Conservation (phyloP, 2,113 vertebrate genomes). For the Calidris pygmaea region DNA sequence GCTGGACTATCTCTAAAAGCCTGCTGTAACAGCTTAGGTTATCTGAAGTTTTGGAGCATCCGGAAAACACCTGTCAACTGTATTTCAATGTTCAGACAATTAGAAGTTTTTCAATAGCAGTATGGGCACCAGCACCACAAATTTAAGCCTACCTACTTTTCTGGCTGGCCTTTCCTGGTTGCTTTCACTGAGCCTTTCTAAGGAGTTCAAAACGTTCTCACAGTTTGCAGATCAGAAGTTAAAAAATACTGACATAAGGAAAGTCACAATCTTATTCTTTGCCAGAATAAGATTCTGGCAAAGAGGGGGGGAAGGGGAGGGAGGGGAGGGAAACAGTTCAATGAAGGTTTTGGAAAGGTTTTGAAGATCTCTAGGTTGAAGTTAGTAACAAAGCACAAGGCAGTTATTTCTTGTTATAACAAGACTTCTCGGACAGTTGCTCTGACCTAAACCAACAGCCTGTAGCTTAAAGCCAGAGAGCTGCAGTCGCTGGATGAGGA, state of each 20-base stretch:
- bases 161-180: not conserved
- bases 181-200: not conserved
- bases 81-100: not conserved
- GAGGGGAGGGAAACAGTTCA: not conserved
- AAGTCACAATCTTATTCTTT: not conserved
- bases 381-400: not conserved
- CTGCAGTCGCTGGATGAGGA: not conserved
- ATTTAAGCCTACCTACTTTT: not conserved
- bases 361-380: not conserved
- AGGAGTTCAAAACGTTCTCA: not conserved
- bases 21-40: not conserved
- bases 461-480: not conserved
- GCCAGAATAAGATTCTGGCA: no score
- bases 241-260: not conserved
- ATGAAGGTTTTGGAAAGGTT: not conserved
- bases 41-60: not conserved
- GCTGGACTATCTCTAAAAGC: not conserved
- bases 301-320: no score
- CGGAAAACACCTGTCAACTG: not conserved
- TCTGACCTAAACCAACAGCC: not conserved
- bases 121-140: not conserved
- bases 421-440: not conserved
- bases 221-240: not conserved
- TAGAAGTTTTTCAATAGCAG: not conserved
- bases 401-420: not conserved